phyloP scores from a whole-genome alignment of 2,113 vertebrate genomes.

The Oncorhynchus clarkii region DNA sequence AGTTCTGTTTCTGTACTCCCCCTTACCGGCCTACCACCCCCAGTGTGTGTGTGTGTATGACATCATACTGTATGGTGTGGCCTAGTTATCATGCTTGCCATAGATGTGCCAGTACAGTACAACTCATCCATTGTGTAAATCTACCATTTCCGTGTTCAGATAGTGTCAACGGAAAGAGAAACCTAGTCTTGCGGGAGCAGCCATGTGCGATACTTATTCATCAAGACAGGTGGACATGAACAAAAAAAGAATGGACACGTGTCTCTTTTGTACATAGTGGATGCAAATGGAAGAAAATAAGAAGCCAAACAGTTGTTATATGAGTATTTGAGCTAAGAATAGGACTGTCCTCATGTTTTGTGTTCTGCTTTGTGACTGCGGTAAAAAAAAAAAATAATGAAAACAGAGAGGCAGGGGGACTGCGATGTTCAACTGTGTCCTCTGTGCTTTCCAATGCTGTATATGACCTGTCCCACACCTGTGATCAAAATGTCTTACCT shows the following conservation, averaged over 20 bases:
- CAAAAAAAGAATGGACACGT: slow-evolving; percentile 26
- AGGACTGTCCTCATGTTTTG: slow-evolving; percentile 76
- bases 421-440: slow-evolving; percentile 68
- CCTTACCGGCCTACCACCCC: slow-evolving; percentile 43
- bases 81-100: slow-evolving; percentile 49
- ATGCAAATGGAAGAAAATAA: slow-evolving; percentile 54
- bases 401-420: slow-evolving; percentile 50
- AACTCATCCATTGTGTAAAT: slow-evolving; percentile 47
- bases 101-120: slow-evolving; percentile 69
- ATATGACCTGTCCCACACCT: slow-evolving; percentile 61
- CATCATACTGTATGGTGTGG: slow-evolving; percentile 19
- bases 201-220: slow-evolving; percentile 48
- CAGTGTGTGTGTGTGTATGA: slow-evolving; percentile 56
- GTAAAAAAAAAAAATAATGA: slow-evolving; percentile 59
- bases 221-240: slow-evolving; percentile 51
- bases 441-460: slow-evolving; percentile 84
- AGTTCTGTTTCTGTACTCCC: slow-evolving; percentile 16
- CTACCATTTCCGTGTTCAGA: slow-evolving; percentile 51
- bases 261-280: slow-evolving; percentile 68
- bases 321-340: slow-evolving; percentile 66
- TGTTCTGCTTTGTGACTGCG: slow-evolving; percentile 85
- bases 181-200: slow-evolving; percentile 14
- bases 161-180: slow-evolving; percentile 20
- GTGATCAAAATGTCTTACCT: no score
- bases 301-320: slow-evolving; percentile 57